phyloP scores from a whole-genome alignment of 2,113 vertebrate species.

The Erpornis zantholeuca region DNA sequence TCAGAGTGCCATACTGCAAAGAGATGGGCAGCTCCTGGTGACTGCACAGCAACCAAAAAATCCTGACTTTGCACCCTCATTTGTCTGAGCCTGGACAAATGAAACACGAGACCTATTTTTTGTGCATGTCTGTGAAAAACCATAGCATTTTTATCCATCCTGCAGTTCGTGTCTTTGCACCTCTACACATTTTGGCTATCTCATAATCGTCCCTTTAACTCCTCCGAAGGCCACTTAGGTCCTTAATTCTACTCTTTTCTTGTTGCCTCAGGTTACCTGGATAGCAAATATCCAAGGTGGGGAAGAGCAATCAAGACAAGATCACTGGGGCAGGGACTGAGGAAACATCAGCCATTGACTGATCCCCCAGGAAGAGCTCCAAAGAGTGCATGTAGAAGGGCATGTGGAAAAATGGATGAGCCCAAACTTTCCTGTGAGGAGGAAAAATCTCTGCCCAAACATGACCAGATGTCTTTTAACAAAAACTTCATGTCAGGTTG shows the following conservation, averaged over 20 bases:
- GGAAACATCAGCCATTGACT: neutral
- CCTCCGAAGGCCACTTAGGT: neutral
- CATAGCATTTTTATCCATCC: neutral
- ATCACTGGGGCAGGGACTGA: neutral
- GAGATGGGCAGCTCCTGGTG: neutral
- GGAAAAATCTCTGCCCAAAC: neutral
- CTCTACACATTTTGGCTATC: neutral
- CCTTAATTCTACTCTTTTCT: neutral
- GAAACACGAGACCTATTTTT: neutral
- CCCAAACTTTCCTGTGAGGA: neutral
- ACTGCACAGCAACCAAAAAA: neutral
- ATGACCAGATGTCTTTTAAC: accelerated
- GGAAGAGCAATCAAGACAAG: neutral
- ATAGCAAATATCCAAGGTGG: neutral
- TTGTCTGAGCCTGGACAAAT: neutral
- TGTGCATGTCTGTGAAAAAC: neutral
- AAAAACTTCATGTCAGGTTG: neutral
- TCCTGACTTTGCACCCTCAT: neutral
- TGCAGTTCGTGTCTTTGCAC: neutral
- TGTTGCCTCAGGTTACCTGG: neutral
- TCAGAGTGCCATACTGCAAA: neutral
- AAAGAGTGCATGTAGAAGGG: accelerated
- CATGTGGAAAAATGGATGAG: neutral
- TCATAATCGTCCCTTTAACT: neutral
- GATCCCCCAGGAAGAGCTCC: neutral